Base-by-base conservation (phyloP, 2,797 vertebrate genomes). In the Ibycter americanus region DNA sequence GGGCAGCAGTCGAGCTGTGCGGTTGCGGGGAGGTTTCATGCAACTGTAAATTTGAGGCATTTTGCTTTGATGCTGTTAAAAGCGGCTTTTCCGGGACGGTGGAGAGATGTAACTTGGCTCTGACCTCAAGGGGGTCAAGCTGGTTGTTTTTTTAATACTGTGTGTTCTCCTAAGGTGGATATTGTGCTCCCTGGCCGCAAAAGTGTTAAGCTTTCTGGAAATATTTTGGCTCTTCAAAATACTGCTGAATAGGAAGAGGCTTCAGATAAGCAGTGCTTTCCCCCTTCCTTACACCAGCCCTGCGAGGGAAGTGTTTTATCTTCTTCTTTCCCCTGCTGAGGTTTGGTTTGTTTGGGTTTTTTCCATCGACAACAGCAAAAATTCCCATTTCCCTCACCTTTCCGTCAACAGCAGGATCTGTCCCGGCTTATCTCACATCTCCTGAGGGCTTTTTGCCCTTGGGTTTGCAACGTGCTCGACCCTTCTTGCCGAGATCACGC, bases 21-120 rank as follows among this genome's bases (percentile, higher is more conserved):
- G 70, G 86, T 94, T 94, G 73, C 12, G 65, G 96, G 70, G 77
- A 93, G 83, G 76, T 91, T 97, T 96, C 94, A 93, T 93, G 92
- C 88, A 93, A 88, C 94, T 94, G 90, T 90, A 95, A 92, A 92
- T 93, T 92, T 91, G 77, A 94, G 96, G 94, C 94, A 84, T 96
- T 95, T 93, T 82, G 76, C 96, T 97, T 97, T 97, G 95, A 96
- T 96, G 94, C 70, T 14, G 52, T 81, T 86, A 88, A 89, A 90
- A 96, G 86, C 10, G 3, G 65, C 91, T 94, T 96, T 94, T 97
- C 94, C 49, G 4, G 94, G 86, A 73, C 40, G 10, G 42, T 72
- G 82, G 79, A 87, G 94, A 83, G 63, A 27, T 4, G 6, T 51
- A 74, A 80, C 68, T 92, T 83, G 89, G 79, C 65, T 83, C 82